Evolutionary conservation across 1,140 invertebrate genomes (phyloP).

Genomic region (Pseudomyrmex pallidus): DNA sequence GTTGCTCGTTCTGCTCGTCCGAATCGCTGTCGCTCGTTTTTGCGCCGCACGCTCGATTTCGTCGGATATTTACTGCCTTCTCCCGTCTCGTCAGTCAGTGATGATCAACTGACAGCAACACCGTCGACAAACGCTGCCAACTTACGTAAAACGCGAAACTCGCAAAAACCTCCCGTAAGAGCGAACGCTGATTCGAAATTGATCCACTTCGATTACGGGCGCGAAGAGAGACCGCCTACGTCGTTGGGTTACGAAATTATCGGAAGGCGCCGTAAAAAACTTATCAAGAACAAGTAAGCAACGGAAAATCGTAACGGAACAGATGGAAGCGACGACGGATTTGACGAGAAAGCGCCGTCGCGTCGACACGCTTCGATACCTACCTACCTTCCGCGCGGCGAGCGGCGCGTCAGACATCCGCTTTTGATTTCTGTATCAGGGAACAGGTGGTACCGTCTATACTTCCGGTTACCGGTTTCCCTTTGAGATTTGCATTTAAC

Average conservation of each 20-base stretch:
- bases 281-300: slow-evolving; percentile 19
- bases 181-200: not conserved
- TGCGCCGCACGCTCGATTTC: slow-evolving; percentile 65
- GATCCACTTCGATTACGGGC: not conserved
- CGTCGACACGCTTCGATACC: slow-evolving; percentile 67
- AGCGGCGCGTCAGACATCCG: slow-evolving; percentile 77
- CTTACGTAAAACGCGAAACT: slow-evolving; percentile 3
- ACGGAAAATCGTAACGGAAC: slow-evolving; percentile 29
- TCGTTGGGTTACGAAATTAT: slow-evolving; percentile 1
- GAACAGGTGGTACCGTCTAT: slow-evolving; percentile 82
- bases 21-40: slow-evolving; percentile 50
- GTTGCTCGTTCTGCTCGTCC: slow-evolving; percentile 37
- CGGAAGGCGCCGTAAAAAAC: not conserved
- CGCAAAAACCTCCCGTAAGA: slow-evolving; percentile 15
- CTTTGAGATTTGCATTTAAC: slow-evolving; percentile 78
- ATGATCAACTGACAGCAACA: not conserved
- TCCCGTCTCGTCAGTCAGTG: not conserved
- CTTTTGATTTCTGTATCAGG: slow-evolving; percentile 82
- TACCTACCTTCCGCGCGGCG: slow-evolving; percentile 7
- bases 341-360: slow-evolving; percentile 66
- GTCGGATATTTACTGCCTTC: slow-evolving; percentile 43
- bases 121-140: not conserved
- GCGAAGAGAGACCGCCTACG: not conserved
- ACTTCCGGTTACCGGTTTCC: slow-evolving; percentile 78
- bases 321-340: slow-evolving; percentile 44